These are phyloP conservation scores for Bombyx huttoni DNA, from an alignment of 2,888 invertebrate genomes.

Conservation along the genomic window DNA sequence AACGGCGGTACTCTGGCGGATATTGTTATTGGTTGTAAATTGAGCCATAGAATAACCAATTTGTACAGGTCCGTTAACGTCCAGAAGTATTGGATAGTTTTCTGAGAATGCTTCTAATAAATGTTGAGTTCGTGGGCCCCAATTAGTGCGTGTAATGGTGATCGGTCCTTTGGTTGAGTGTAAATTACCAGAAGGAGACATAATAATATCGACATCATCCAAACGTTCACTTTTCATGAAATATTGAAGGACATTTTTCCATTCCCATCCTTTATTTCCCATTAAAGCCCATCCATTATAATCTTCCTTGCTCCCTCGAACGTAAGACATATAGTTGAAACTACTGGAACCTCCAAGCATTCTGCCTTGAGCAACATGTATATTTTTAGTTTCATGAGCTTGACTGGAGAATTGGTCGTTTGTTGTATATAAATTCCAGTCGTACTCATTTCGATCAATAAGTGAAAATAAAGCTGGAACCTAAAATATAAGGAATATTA, in stretches of 20 bases:
- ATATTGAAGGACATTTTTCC: constrained; percentile 14
- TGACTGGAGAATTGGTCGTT: constrained; percentile 26
- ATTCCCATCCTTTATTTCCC: constrained; percentile 17
- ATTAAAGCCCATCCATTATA: constrained; percentile 58
- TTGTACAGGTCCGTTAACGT: constrained; percentile 18
- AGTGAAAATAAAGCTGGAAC: constrained; percentile 23
- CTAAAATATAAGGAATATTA: constrained; percentile 15
- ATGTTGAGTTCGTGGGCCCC: constrained; percentile 33
- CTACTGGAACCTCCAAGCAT: constrained; percentile 76
- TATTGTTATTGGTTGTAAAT: constrained; percentile 17
- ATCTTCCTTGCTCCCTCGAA: constrained; percentile 74
- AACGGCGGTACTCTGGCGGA: constrained; percentile 20
- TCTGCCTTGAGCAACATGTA: constrained; percentile 71
- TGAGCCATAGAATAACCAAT: constrained; percentile 18
- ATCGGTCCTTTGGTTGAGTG: constrained; percentile 18
- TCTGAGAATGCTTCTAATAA: constrained; percentile 15
- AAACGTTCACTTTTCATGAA: constrained; percentile 27
- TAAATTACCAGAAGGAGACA: constrained; percentile 29
- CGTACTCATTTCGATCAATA: constrained; percentile 15
- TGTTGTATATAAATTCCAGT: constrained; percentile 25
- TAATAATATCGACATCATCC: constrained; percentile 9
- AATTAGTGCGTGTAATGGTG: constrained; percentile 25
- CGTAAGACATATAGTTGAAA: constrained; percentile 74
- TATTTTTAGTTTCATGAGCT: constrained; percentile 14
- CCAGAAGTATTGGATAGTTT: constrained; percentile 14